Base-by-base conservation (phyloP, 2,113 vertebrate genomes). In the Gobiocypris rarus region DNA sequence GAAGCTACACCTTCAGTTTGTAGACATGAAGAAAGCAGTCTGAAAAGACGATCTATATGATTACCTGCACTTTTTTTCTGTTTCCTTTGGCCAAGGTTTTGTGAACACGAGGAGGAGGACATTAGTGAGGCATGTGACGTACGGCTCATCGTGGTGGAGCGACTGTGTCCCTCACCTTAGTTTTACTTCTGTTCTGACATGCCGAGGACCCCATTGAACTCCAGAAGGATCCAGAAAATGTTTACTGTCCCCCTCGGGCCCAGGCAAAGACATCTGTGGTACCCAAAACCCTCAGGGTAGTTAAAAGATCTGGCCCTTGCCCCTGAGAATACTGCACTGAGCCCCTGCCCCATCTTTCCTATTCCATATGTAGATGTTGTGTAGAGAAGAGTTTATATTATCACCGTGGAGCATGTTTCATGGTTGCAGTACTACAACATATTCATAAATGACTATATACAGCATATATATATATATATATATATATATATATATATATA, bases 351-450 rank as follows among this genome's bases (percentile, higher is more conserved):
- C 31, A 17, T 76, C 67, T 73, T 81, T 24, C 43, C 43, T 79
- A 7, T 48, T 89, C 56, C 38, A 81, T 86, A 87, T 86, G 89
- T 91, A 88, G 88, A 91, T 84, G 89, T 88, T 93, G 91, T 93
- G 92, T 87, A 94, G 91, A 92, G 83, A 88, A 83, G 58, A 89
- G 87, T 41, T 80, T 81, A 87, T 70, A 83, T 75, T 67, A 83
- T 87, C 81, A 83, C 83, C 84, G 67, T 85, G 26, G 91, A 69
- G 94, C 94, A 95, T 94, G 94, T 92, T 93, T 93, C 92, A 92
- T 89, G 89, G 88, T 81, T 54, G 90, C 87, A 89, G 87, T 90
- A 86, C 90, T 91, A 89, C 84, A 38, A 92, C 86, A 92, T 89
- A 77, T 59, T 59, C 89, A 89, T 91, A 17, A 84, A 84, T 73